Percentiles rank a stretch among this genome's conserved stretches.
Conservation (phyloP, 2,113 vertebrate genomes). For the Sakesphorus luctuosus region DNA sequence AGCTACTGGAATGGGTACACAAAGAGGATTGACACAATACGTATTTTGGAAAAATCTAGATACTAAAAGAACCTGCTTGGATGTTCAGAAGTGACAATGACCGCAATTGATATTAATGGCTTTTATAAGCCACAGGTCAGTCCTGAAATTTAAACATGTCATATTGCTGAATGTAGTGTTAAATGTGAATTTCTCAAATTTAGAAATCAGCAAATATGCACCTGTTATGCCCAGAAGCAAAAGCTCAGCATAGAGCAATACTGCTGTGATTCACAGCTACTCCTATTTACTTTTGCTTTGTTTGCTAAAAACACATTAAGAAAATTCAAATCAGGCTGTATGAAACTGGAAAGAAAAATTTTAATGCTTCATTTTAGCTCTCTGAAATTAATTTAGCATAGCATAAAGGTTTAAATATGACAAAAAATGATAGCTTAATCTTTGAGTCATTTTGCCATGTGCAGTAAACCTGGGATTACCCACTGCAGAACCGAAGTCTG, state of each 20-base stretch:
- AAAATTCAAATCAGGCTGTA: not conserved
- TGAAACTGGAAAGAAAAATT: not conserved
- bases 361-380: conserved; percentile 7
- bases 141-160: not conserved
- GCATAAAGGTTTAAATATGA: conserved; percentile 38
- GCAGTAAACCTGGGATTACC: conserved; percentile 51
- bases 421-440: conserved; percentile 41
- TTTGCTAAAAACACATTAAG: not conserved
- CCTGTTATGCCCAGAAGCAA: conserved; percentile 5
- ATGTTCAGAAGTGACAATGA: not conserved
- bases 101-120: not conserved
- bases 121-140: not conserved
- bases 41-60: not conserved
- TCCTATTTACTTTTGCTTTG: not conserved
- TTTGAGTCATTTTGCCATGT: conserved; percentile 28
- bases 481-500: conserved; percentile 20
- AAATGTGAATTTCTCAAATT: not conserved
- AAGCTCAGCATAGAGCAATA: conserved; percentile 6
- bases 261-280: conserved; percentile 7
- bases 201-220: conserved; percentile 6
- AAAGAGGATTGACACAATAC: not conserved
- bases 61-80: not conserved
- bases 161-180: not conserved
- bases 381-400: conserved; percentile 42
- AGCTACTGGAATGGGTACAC: not conserved